Conservation (phyloP, 2,797 vertebrate species). For the Halcyon badia region DNA sequence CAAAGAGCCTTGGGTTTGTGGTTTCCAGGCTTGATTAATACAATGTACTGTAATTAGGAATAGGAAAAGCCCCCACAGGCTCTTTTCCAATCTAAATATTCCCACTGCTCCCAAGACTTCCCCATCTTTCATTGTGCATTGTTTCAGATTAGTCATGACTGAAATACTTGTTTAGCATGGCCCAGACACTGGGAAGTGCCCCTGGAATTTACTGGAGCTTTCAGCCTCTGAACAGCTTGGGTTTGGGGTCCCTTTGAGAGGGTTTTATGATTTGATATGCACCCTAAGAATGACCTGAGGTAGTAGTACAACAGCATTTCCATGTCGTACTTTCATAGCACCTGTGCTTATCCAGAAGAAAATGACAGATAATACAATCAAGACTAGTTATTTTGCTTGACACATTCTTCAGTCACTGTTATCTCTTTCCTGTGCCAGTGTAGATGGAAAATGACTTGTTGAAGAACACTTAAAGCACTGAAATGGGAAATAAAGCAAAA, state of each 20-base stretch:
- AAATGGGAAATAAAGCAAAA: not conserved
- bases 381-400: not conserved
- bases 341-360: not conserved
- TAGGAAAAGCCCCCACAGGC: not conserved
- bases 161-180: not conserved
- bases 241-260: not conserved
- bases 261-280: not conserved
- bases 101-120: not conserved
- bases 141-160: slow-evolving; percentile 29
- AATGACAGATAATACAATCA: not conserved
- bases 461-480: not conserved
- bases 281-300: accelerated
- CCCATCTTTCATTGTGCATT: slow-evolving; percentile 26
- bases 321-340: accelerated
- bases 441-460: not conserved
- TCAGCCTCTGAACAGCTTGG: not conserved
- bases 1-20: slow-evolving; percentile 9
- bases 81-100: slow-evolving; percentile 39
- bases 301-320: not conserved
- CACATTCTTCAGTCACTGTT: not conserved
- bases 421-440: not conserved
- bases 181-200: not conserved
- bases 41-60: slow-evolving; percentile 17
- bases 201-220: not conserved
- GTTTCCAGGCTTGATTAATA: slow-evolving; percentile 32